Conservation (phyloP, 2,113 vertebrate species). For the Psilopogon haemacephalus region DNA sequence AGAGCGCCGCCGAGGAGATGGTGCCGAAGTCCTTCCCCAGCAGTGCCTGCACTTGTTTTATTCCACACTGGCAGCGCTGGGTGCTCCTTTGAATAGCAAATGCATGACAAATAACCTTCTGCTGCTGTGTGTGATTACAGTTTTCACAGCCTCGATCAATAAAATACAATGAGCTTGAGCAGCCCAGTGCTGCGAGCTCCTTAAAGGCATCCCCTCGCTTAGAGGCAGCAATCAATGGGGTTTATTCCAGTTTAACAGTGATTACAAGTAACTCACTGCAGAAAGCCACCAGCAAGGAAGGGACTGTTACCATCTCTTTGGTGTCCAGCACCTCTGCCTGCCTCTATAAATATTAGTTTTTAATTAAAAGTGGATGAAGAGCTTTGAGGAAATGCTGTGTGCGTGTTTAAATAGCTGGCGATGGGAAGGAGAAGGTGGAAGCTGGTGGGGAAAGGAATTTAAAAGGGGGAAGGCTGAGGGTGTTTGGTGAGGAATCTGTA, state of each 20-base stretch:
- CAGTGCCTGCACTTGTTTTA: fast-evolving
- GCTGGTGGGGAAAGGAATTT: neutral
- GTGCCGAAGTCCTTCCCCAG: neutral
- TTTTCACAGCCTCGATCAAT: neutral
- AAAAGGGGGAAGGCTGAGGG: neutral
- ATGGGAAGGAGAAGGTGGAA: too few species aligned
- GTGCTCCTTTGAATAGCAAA: neutral
- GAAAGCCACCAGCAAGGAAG: neutral
- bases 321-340: neutral
- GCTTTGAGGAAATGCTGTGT: neutral
- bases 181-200: neutral
- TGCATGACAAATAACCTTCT: neutral
- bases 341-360: conserved; percentile 13
- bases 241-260: conserved; percentile 21
- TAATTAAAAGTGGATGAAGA: conserved; percentile 13
- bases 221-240: conserved; percentile 6
- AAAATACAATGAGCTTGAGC: neutral
- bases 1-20: neutral
- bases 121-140: neutral
- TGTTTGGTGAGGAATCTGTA: neutral
- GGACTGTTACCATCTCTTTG: neutral
- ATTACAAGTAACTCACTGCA: neutral
- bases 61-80: neutral
- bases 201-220: conserved; percentile 8
- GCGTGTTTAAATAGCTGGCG: conserved; percentile 23